Base-by-base conservation (phyloP, 2,113 vertebrate species). In the Octodon degus region DNA sequence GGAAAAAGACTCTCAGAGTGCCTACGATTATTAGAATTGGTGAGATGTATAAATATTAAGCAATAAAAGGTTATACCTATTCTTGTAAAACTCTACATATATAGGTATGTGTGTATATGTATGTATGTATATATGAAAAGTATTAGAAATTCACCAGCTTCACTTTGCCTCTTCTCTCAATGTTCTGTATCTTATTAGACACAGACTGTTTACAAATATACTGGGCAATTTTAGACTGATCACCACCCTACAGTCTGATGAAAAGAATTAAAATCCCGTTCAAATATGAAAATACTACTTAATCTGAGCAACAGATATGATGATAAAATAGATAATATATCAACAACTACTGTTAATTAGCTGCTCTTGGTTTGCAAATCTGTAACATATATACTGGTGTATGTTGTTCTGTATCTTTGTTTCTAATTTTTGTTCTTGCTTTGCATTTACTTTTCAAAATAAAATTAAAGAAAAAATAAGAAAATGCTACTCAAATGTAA, bases 401-500 rank as follows among this genome's bases (percentile, higher is more conserved):
- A 58, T 19, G 17, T 58, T 58, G 55, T 16, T 16, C 55, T 58
- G 55, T 58, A 58, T 58, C 55, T 58, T 58, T 58, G 55, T 58
- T 58, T 58, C 55, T 58, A 5, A 19, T 58, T 58, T 58, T 58
- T 58, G 55, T 58, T 58, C 55, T 58, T 58, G 55, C 55, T 58
- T 58, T 58, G 55, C 16, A 19, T 58, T 58, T 58, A 16, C 4
- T 19, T 58, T 58, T 58, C 55, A 58, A 58, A 58, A 58, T 58
- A 19, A 58, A 55, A 53, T 53, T 11, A 53, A 55, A 55, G 13
- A 55, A 55, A 55, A 43, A 43, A 43, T 43, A 43, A 50, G 60
- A 91, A 94, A 95, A 81, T 91, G 24, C 34, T 40, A 81, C 37
- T 95, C 67, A 95, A 94, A 90, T 92, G 90, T 65, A 70, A 0